Evolutionary conservation across 2,113 vertebrate genomes (phyloP), one percentile per base, ranked within the genome.

Genomic region (Psettodes erumei): DNA sequence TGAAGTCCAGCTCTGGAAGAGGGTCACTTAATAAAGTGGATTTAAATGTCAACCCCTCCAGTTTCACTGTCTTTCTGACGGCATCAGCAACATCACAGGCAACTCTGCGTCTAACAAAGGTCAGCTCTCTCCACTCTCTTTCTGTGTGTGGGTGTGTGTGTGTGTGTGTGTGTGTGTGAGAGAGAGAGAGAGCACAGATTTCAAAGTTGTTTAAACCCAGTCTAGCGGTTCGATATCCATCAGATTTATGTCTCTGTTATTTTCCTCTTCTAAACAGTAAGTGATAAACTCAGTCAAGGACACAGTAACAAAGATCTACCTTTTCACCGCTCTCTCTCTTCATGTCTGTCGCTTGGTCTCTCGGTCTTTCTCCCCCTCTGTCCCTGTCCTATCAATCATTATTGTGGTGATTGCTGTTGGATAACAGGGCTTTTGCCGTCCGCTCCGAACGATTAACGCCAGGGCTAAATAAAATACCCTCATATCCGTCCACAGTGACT

Each of bases 381-480:
- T 73, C 80, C 32, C 72, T 23, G 32, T 55, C 62, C 79, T 68
- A 88, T 90, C 85, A 86, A 89, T 91, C 90, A 85, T 73, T 32
- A 78, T 63, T 61, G 84, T 63, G 73, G 64, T 89, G 90, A 93
- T 91, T 91, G 89, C 84, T 66, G 75, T 81, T 77, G 89, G 89
- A 93, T 93, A 90, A 88, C 78, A 37, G 79, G 80, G 83, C 84
- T 88, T 90, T 88, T 65, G 79, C 74, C 60, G 77, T 86, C 83
- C 53, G 70, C 90, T 82, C 55, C 55, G 27, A 45, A 75, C 84
- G 82, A 93, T 91, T 92, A 91, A 86, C 78, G 59, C 81, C 19
- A 27, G 77, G 75, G 76, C 81, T n/a, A 87, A 88, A 87, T 86
- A 85, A 88, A 89, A 81, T 37, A 77, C 66, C 79, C 64, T 69